Evolutionary conservation across 2,113 vertebrate species (phyloP), one percentile per base, ranked within the genome.

Genomic region (Brachyistius frenatus): DNA sequence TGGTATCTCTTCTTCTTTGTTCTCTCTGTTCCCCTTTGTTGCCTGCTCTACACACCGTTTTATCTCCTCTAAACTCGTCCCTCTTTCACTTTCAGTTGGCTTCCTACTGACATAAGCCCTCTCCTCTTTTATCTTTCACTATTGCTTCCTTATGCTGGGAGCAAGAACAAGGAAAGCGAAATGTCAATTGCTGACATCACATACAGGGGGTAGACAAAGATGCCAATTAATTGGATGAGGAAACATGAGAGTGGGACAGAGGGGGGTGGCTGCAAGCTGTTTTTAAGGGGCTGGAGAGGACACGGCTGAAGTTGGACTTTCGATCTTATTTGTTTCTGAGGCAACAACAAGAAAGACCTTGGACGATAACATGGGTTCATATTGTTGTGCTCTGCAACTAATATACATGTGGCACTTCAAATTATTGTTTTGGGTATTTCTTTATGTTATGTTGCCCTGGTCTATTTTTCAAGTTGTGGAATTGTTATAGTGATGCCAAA

Each of bases 391-490:
- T 77, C 60, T 78, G 75, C 68, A 32, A 64, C 5, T 39, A 67
- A 75, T 35, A 30, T 56, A 76, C 69, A 23, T 41, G 31, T 50
- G 57, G 64, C 55, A 80, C 58, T 83, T 66, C 54, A 66, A 57
- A 58, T 56, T 74, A n/a, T 53, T 67, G 64, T 80, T 83, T 81
- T 75, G 46, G 54, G 23, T 71, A 54, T 53, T 65, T 57, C 44
- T 77, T 77, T 62, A 7, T 79, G 31, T 81, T 83, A 75, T 74
- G 70, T 63, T 80, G 68, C 71, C 57, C 54, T 2, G 0, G 63
- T 73, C 85, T 92, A 86, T 36, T 91, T 91, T 87, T 55, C 39
- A 78, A 72, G 80, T 86, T 75, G 54, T 76, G 80, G 78, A 56
- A 58, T 64, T 76, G 81, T 85, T 86, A 50, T 82, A 81, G 76